Conservation (phyloP, 2,797 vertebrate species). For the Sebastes hubbsi region DNA sequence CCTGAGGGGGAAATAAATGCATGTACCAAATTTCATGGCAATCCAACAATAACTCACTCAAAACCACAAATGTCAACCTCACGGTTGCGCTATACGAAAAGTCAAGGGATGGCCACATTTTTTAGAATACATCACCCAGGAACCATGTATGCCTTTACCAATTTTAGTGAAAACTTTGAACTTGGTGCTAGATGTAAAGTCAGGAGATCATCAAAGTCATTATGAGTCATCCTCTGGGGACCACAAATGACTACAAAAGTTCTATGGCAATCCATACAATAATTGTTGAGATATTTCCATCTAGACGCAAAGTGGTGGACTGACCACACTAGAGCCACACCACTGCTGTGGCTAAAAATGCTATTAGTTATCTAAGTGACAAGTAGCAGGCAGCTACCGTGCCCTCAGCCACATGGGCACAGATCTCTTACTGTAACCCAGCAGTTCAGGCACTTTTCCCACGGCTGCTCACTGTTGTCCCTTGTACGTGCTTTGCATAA, state of each 20-base stretch:
- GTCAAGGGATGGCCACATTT: background rate
- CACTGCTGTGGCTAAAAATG: background rate
- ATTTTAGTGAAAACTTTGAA: background rate
- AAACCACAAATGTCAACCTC: background rate
- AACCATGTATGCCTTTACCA: background rate
- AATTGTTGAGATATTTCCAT: background rate
- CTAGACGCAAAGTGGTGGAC: background rate
- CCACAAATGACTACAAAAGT: background rate
- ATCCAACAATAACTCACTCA: background rate
- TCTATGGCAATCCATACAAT: background rate
- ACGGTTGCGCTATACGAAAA: background rate
- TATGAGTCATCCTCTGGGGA: background rate
- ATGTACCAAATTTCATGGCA: background rate
- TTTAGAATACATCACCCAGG: background rate
- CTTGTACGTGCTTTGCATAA: constrained; percentile 60
- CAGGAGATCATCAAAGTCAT: background rate
- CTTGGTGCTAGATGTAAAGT: background rate
- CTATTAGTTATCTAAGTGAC: background rate
- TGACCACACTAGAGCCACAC: background rate
- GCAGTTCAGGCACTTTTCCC: constrained; percentile 70
- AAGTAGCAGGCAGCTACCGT: constrained; percentile 14
- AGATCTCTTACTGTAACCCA: constrained; percentile 35
- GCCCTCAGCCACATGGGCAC: constrained; percentile 3
- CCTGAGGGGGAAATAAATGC: background rate
- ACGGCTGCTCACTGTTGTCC: constrained; percentile 64